Percentiles rank a stretch among this genome's conserved stretches.
Evolutionary conservation across 2,888 invertebrate species (phyloP).

Genomic region (Chironomus tentans): DNA sequence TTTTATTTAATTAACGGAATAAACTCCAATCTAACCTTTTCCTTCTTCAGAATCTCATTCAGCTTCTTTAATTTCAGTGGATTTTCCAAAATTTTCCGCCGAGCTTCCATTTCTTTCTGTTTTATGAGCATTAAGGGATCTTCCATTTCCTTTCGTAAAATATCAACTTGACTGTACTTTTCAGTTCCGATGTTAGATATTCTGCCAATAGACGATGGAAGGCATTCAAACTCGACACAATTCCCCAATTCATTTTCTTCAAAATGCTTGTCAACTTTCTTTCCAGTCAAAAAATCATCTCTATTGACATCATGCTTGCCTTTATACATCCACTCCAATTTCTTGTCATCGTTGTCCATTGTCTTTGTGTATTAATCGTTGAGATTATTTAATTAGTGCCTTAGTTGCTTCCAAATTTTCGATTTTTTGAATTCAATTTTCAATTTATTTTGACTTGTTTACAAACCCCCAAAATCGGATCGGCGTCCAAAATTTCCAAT

Average conservation of each 20-base stretch:
- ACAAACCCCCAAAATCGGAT: too few species aligned
- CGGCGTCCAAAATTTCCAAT: too few species aligned
- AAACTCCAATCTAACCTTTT: conserved; percentile 39
- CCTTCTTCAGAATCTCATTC: conserved; percentile 62
- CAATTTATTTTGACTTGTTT: too few species aligned
- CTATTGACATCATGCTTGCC: conserved; percentile 47
- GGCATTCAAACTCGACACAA: conserved; percentile 58
- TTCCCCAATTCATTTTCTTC: conserved; percentile 53
- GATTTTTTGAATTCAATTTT: too few species aligned
- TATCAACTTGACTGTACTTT: conserved; percentile 64
- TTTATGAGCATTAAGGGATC: conserved; percentile 87
- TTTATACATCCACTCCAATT: conserved; percentile 85
- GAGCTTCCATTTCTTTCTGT: conserved; percentile 80
- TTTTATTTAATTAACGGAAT: too few species aligned
- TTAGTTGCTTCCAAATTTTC: too few species aligned
- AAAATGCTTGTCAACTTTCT: conserved; percentile 70
- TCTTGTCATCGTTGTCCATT: conserved; percentile 57
- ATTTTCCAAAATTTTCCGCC: conserved; percentile 77
- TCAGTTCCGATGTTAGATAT: conserved; percentile 36
- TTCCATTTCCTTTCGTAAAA: conserved; percentile 71
- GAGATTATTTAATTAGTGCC: background rate
- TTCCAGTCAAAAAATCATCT: conserved; percentile 83
- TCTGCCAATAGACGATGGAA: conserved; percentile 59
- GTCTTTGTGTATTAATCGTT: conserved; percentile 60
- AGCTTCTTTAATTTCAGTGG: conserved; percentile 83